Percentiles rank a stretch among this genome's conserved stretches.
phyloP scores from a whole-genome alignment of 2,888 invertebrate genomes.

The Allacma fusca region DNA sequence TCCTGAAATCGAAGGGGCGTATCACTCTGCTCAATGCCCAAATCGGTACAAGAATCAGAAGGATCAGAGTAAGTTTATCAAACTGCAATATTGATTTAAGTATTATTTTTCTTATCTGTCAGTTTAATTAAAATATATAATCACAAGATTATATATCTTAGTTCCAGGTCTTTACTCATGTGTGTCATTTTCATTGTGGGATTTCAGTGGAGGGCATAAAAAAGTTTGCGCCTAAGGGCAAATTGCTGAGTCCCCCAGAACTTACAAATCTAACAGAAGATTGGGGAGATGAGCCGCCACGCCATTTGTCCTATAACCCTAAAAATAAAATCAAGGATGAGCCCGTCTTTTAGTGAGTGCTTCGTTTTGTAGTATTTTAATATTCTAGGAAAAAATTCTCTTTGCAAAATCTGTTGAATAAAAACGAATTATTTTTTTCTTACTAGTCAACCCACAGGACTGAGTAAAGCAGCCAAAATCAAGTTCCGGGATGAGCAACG shows the following conservation, averaged over 20 bases:
- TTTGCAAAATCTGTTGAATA: background rate
- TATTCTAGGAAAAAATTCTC: background rate
- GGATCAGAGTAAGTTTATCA: background rate
- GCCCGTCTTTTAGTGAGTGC: conserved; percentile 20
- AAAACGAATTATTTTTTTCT: no score
- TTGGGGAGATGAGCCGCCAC: background rate
- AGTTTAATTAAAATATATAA: no score
- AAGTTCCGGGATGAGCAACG: conserved; percentile 21
- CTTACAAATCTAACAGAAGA: background rate
- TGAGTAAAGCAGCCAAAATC: conserved; percentile 5
- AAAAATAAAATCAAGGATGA: background rate
- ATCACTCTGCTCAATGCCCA: conserved; percentile 5
- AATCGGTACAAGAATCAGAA: background rate
- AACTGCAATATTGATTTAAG: background rate
- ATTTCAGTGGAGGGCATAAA: background rate
- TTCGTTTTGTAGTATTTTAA: background rate
- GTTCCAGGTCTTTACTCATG: no score
- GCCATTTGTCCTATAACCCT: background rate
- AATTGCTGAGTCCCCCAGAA: background rate
- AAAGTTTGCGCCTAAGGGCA: background rate
- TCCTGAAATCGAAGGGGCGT: background rate
- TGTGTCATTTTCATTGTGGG: no score
- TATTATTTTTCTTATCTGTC: no score
- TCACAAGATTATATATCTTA: no score
- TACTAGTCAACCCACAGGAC: conserved; percentile 5